Evolutionary conservation across 2,888 invertebrate genomes (phyloP).

Genomic region (Noctua pronuba): DNA sequence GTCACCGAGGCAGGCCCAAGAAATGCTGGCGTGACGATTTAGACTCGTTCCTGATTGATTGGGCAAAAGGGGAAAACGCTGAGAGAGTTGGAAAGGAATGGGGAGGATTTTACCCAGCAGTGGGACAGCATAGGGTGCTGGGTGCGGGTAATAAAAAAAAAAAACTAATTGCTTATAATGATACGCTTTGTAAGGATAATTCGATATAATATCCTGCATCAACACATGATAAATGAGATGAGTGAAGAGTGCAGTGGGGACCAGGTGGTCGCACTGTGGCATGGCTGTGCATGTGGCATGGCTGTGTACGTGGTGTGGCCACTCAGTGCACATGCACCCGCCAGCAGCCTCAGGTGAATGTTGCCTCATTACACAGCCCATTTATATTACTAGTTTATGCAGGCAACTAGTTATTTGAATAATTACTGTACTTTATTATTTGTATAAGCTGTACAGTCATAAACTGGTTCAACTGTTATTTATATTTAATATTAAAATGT

Average conservation of each 20-base stretch:
- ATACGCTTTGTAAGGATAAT: neutral
- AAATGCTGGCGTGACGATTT: too few species aligned
- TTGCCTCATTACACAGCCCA: conserved; percentile 9
- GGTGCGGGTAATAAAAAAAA: too few species aligned
- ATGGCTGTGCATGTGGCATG: neutral
- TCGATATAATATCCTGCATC: neutral
- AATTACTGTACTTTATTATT: conserved; percentile 16
- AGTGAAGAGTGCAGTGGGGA: neutral
- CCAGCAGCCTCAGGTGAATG: conserved; percentile 11
- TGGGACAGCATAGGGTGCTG: too few species aligned
- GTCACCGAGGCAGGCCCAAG: too few species aligned
- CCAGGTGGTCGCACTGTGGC: neutral
- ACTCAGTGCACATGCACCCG: neutral
- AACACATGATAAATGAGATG: neutral
- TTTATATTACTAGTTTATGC: conserved; percentile 6
- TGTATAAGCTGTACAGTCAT: conserved; percentile 2
- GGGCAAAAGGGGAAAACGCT: too few species aligned
- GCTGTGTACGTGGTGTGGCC: neutral
- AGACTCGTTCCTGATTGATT: too few species aligned
- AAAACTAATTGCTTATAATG: neutral
- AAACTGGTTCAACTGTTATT: conserved; percentile 15
- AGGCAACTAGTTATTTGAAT: conserved; percentile 24
- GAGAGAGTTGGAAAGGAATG: too few species aligned
- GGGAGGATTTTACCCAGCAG: too few species aligned
- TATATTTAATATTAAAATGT: neutral